phyloP scores from a whole-genome alignment of 2,888 invertebrate genomes.

The Drosophila cracens region DNA sequence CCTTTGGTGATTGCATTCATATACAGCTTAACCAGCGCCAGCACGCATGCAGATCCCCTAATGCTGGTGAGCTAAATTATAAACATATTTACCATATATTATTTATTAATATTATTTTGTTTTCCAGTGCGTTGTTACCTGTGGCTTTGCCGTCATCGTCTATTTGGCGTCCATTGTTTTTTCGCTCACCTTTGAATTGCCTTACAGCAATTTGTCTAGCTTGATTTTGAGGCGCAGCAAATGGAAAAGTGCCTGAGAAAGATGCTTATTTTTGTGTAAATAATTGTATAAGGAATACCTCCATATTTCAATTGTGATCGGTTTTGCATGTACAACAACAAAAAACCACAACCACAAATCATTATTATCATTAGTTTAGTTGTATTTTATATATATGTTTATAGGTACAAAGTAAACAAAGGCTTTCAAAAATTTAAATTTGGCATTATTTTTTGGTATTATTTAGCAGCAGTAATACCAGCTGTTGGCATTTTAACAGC shows the following conservation, averaged over 20 bases:
- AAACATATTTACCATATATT: background rate
- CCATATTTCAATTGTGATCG: constrained; percentile 72
- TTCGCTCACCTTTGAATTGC: constrained; percentile 83
- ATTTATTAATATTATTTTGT: background rate
- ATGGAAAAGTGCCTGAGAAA: constrained; percentile 60
- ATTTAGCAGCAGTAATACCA: background rate
- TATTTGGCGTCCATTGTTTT: constrained; percentile 82
- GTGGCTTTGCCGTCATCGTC: constrained; percentile 82
- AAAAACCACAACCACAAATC: constrained; percentile 50
- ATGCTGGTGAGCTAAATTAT: constrained; percentile 78
- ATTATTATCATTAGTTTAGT: constrained; percentile 47
- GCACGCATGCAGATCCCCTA: constrained; percentile 84
- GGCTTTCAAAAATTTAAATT: background rate
- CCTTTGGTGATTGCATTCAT: constrained; percentile 86
- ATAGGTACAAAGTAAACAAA: constrained; percentile 19
- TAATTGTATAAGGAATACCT: constrained; percentile 45
- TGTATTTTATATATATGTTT: constrained; percentile 26
- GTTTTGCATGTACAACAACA: constrained; percentile 64
- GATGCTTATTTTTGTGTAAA: constrained; percentile 52
- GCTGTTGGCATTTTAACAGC: constrained; percentile 8
- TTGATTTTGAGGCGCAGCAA: constrained; percentile 61
- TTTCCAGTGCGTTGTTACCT: constrained; percentile 79
- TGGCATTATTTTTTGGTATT: constrained; percentile 14
- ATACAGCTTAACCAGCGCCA: constrained; percentile 83
- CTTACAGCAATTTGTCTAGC: constrained; percentile 83